Evolutionary conservation across 2,113 vertebrate species (phyloP), one percentile per base, ranked within the genome.

Genomic region (Delphinus delphis): DNA sequence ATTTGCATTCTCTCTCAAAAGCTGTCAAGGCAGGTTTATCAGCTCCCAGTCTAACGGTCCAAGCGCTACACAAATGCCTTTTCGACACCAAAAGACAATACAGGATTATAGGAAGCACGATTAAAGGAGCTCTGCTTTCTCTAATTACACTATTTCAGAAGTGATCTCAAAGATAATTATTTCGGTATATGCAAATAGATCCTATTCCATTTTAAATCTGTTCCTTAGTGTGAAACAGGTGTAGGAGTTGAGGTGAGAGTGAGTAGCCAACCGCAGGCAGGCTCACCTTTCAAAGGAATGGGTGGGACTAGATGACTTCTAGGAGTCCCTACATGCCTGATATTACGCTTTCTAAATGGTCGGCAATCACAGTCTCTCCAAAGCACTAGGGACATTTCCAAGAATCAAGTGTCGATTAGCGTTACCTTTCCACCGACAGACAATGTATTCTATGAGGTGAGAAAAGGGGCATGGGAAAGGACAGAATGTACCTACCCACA

Each of bases 1-100:
- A 83, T 96, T 94, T 97, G 88, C 76, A 96, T 82, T 93, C 88
- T 71, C 85, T 96, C 96, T 96, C 76, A 68, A 92, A 96, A 94
- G 62, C 81, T 80, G 63, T 89, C 55, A 81, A 88, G 67, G 85
- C 26, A 65, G 38, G n/a, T 81, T 96, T 95, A 95, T 93, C 12
- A 0, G 88, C 60, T 93, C 77, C n/a, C 10, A 92, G 50, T 53
- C 28, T 77, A 63, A 80, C 50, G 87, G 85, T 53, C n/a, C 58
- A 96, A 83, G 15, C 58, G 90, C 28, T 65, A 74, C 50, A 90
- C 70, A 96, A 82, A 94, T 85, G 63, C 13, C 55, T 90, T 94
- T 90, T 94, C 53, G 84, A 55, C 58, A 44, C 11, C 47, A 93
- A 74, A 76, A 95, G 33, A 88, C 71, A 91, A 96, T 67, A 58